Evolutionary conservation across 2,797 vertebrate species (phyloP).

Genomic region (Enoplosus armatus): DNA sequence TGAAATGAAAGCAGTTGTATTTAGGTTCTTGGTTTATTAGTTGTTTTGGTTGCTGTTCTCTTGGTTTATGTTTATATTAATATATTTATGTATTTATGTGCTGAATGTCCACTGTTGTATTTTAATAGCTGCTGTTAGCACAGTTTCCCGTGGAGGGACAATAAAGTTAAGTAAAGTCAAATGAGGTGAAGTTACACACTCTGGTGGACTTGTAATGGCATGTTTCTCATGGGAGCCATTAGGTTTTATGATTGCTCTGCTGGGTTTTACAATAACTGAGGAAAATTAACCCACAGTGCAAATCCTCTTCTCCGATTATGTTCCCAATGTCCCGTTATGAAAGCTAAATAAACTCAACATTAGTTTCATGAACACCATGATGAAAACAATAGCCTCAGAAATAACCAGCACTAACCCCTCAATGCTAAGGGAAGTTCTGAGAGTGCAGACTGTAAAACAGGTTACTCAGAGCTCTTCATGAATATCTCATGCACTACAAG

Average conservation of each 20-base stretch:
- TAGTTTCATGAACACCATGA: neutral
- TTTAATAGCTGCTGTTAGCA: neutral
- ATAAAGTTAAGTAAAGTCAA: slow-evolving; percentile 21
- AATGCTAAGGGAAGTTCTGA: neutral
- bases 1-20: neutral
- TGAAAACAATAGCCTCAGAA: slow-evolving; percentile 21
- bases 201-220: slow-evolving; percentile 1
- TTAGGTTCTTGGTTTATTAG: neutral
- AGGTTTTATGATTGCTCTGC: slow-evolving; percentile 5
- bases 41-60: neutral
- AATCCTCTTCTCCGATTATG: neutral
- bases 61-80: neutral
- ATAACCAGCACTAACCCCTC: slow-evolving; percentile 16
- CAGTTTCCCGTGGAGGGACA: neutral
- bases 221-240: slow-evolving; percentile 18
- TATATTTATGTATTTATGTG: slow-evolving; percentile 4
- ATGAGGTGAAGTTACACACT: slow-evolving; percentile 6
- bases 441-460: neutral
- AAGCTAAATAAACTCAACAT: neutral
- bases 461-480: slow-evolving; percentile 13
- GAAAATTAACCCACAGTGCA: slow-evolving; percentile 11
- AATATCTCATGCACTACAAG: slow-evolving; percentile 25
- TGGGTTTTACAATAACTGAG: slow-evolving; percentile 7
- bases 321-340: slow-evolving; percentile 14
- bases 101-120: neutral